phyloP scores from a whole-genome alignment of 2,797 vertebrate genomes.

The Poliocrania exsul region DNA sequence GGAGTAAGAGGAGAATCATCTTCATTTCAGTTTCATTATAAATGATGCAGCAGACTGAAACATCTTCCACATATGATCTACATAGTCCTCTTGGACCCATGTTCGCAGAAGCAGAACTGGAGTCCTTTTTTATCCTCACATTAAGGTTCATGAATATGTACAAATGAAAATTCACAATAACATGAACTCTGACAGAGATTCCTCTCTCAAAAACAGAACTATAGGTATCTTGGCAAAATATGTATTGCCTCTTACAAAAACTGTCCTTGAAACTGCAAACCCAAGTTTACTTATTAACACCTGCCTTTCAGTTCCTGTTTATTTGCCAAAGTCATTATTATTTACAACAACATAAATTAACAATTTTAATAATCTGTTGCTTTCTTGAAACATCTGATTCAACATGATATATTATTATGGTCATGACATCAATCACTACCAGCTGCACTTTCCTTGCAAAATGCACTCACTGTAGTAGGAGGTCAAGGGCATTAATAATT shows the following conservation, averaged over 20 bases:
- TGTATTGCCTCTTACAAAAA: neutral
- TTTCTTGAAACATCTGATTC: slow-evolving; percentile 25
- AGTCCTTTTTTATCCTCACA: neutral
- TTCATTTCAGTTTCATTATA: neutral
- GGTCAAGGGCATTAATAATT: slow-evolving; percentile 24
- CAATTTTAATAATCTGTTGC: neutral
- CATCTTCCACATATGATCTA: neutral
- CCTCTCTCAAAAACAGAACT: neutral
- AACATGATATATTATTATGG: neutral
- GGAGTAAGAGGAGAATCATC: neutral
- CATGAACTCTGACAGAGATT: neutral
- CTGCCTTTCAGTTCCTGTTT: neutral
- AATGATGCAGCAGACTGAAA: neutral
- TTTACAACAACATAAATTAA: no score
- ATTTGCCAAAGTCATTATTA: neutral
- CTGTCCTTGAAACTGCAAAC: neutral
- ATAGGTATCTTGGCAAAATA: neutral
- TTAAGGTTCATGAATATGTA: neutral
- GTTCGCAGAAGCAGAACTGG: neutral
- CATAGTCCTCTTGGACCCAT: neutral
- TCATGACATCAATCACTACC: neutral
- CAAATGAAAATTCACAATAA: neutral
- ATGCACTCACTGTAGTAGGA: neutral
- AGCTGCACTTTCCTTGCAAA: neutral
- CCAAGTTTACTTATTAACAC: neutral